A percentile compares a stretch with the other conserved stretches of the same genome.
These are phyloP conservation scores for Pseudomyrmex pallidus DNA, from an alignment of 1,140 invertebrate species.

Conservation along the genomic window DNA sequence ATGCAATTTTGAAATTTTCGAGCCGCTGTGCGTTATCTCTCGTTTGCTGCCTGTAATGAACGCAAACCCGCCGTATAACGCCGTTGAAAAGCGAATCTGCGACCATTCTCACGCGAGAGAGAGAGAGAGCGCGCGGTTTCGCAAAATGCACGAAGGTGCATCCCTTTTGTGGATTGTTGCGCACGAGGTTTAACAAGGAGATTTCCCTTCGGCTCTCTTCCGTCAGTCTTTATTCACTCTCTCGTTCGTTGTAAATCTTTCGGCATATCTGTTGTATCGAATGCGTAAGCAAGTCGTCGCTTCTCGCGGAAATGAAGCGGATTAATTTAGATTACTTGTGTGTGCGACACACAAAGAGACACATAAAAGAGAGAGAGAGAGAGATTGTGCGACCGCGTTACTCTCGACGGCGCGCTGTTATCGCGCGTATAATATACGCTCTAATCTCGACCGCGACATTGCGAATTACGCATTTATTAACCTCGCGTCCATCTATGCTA, in stretches of 20 bases:
- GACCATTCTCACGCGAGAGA: neutral
- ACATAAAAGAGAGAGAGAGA: neutral
- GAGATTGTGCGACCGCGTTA: neutral
- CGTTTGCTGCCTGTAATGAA: neutral
- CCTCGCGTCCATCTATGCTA: conserved; percentile 16
- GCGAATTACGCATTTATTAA: conserved; percentile 38
- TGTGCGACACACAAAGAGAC: neutral
- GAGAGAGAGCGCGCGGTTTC: neutral
- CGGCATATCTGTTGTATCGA: too few relatives aligned
- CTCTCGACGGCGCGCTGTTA: neutral
- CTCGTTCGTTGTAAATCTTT: too few relatives aligned
- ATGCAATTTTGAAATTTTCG: conserved; percentile 19
- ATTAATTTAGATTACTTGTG: neutral
- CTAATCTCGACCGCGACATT: conserved; percentile 15
- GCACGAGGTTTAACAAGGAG: too few relatives aligned
- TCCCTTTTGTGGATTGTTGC: neutral
- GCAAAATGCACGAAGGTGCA: neutral
- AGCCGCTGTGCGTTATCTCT: conserved; percentile 17
- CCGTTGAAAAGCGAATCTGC: neutral
- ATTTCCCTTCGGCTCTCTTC: neutral
- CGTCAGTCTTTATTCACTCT: too few relatives aligned
- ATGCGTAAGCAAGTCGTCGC: neutral
- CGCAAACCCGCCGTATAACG: neutral
- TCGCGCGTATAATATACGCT: neutral
- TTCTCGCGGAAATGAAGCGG: neutral